Evolutionary conservation across 2,888 invertebrate species (phyloP).

Genomic region (Calameuta filiformis): DNA sequence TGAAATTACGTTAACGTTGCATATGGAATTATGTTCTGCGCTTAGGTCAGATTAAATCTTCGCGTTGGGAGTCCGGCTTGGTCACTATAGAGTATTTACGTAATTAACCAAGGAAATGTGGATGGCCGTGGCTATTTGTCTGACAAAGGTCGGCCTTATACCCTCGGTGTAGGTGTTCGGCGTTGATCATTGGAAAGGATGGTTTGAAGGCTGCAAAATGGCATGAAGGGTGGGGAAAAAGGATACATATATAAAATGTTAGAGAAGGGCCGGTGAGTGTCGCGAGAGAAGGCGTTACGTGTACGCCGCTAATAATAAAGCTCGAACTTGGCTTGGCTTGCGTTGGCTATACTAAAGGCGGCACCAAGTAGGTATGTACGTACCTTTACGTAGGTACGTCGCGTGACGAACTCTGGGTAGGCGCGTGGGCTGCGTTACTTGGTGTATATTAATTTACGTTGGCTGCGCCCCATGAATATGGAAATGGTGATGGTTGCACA

Average conservation of each 20-base stretch:
- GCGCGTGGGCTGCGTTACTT: slow-evolving; percentile 27
- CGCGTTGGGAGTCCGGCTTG: background rate
- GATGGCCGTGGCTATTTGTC: background rate
- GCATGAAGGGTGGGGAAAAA: background rate
- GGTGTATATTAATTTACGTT: slow-evolving; percentile 30
- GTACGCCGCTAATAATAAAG: slow-evolving; percentile 3
- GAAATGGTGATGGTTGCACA: slow-evolving; percentile 25
- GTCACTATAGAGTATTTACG: background rate
- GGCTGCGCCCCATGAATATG: slow-evolving; percentile 30
- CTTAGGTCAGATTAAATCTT: background rate
- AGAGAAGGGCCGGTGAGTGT: background rate
- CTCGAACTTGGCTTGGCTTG: background rate
- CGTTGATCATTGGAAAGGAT: background rate
- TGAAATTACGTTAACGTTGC: background rate
- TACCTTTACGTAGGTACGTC: slow-evolving; percentile 6
- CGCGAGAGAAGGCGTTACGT: background rate
- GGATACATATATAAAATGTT: background rate
- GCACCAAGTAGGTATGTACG: background rate
- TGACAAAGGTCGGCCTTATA: background rate
- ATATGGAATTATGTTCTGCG: background rate
- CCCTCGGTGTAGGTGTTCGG: background rate
- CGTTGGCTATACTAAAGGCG: background rate
- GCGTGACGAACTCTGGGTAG: slow-evolving; percentile 20
- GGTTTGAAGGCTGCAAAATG: background rate
- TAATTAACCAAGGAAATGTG: background rate